phyloP scores from a whole-genome alignment of 2,113 vertebrate genomes.

The Chascanopsetta lugubris region DNA sequence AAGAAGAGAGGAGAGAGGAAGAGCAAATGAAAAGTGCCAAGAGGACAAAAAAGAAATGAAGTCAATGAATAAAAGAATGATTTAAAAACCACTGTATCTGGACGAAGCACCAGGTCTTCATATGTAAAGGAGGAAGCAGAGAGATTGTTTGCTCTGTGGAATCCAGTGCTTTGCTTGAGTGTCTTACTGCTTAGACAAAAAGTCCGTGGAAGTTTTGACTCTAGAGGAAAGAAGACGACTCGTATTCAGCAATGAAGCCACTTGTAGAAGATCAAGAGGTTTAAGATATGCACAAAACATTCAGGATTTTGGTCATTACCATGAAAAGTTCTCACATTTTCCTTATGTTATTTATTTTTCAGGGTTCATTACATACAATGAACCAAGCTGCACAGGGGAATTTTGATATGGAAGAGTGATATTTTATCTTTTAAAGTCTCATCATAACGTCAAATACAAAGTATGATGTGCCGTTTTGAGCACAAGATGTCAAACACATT shows the following conservation, averaged over 20 bases:
- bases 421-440: slow-evolving; percentile 17
- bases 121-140: not conserved
- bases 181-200: slow-evolving; percentile 54
- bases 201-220: slow-evolving; percentile 46
- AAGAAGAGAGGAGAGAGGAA: slow-evolving; percentile 88
- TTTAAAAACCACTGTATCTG: not conserved
- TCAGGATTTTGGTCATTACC: slow-evolving; percentile 7
- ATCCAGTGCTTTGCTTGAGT: slow-evolving; percentile 30
- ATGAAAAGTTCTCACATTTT: slow-evolving; percentile 7
- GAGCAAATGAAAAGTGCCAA: slow-evolving; percentile 84
- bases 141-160: slow-evolving; percentile 33
- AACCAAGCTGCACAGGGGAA: slow-evolving; percentile 43
- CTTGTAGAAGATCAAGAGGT: not conserved
- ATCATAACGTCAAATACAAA: slow-evolving; percentile 26
- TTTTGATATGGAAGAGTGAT: slow-evolving; percentile 33
- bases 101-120: not conserved
- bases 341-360: slow-evolving; percentile 69
- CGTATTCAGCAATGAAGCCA: not conserved
- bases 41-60: slow-evolving; percentile 83
- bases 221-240: slow-evolving; percentile 44
- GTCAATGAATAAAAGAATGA: not conserved
- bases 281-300: slow-evolving; percentile 37
- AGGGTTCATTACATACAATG: slow-evolving; percentile 59
- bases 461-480: slow-evolving; percentile 43
- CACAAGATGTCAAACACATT: slow-evolving; percentile 55